A percentile compares a stretch with the other conserved stretches of the same genome.
Evolutionary conservation across 2,113 vertebrate genomes (phyloP).

Genomic region (Willisornis vidua): DNA sequence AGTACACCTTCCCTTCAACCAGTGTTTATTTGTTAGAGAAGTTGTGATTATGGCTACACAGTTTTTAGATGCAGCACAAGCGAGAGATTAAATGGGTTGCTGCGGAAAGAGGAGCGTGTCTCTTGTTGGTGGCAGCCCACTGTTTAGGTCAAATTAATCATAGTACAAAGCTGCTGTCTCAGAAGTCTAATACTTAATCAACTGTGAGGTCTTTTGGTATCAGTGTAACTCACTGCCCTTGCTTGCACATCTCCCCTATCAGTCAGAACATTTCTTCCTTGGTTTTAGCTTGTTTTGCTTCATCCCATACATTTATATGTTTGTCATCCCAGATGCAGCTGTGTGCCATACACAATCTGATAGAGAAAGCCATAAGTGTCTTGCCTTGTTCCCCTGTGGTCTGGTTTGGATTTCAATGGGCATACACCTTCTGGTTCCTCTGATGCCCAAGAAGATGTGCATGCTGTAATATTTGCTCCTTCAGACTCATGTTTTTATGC

Average conservation of each 20-base stretch:
- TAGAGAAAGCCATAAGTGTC: background rate
- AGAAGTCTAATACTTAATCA: background rate
- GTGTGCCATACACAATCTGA: background rate
- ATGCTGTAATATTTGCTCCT: background rate
- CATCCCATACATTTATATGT: background rate
- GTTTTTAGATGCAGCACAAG: background rate
- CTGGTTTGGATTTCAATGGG: background rate
- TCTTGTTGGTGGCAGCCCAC: background rate
- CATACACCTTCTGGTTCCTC: background rate
- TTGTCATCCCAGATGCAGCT: background rate
- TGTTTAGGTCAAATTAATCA: background rate
- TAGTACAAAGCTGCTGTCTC: background rate
- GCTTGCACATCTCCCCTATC: background rate
- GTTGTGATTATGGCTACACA: background rate
- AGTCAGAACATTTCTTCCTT: background rate
- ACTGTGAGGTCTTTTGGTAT: background rate
- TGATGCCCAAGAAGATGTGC: background rate
- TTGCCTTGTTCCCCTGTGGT: background rate
- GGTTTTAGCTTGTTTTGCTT: background rate
- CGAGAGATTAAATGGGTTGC: background rate
- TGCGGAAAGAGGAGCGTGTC: background rate
- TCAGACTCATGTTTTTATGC: background rate
- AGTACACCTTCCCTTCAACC: background rate
- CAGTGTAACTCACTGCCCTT: background rate
- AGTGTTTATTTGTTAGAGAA: background rate